phyloP scores from a whole-genome alignment of 2,888 invertebrate genomes.

The Orthosia cruda region DNA sequence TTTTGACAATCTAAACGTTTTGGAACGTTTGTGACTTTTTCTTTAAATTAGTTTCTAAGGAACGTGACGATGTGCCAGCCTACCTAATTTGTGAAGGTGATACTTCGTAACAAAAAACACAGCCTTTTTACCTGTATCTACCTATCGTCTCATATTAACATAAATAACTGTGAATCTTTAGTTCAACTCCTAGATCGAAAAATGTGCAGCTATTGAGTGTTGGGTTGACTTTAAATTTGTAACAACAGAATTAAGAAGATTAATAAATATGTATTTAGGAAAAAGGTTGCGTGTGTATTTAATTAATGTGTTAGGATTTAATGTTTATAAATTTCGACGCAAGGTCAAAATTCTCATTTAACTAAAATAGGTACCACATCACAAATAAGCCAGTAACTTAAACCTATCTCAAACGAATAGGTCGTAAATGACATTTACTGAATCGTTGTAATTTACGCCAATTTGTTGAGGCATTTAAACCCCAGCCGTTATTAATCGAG shows the following conservation, averaged over 20 bases:
- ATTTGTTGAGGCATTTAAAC: conserved; percentile 57
- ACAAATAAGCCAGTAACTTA: too few species aligned
- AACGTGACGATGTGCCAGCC: not conserved
- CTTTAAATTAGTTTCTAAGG: conserved; percentile 32
- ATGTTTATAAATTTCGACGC: not conserved
- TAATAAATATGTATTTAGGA: too few species aligned
- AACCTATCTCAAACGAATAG: conserved; percentile 14
- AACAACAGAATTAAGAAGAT: too few species aligned
- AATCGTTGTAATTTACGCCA: conserved; percentile 64
- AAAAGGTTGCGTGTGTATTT: too few species aligned
- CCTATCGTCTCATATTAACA: not conserved
- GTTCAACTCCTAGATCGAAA: not conserved
- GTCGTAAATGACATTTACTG: conserved; percentile 40
- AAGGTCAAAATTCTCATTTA: not conserved
- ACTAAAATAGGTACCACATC: too few species aligned
- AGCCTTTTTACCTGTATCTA: not conserved
- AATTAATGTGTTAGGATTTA: too few species aligned
- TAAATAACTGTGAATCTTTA: not conserved
- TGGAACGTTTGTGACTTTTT: conserved; percentile 37
- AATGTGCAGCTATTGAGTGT: not conserved
- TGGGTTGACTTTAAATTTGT: too few species aligned
- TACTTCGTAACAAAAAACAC: not conserved
- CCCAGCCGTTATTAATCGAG: conserved; percentile 57
- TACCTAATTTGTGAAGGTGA: not conserved
- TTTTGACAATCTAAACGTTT: conserved; percentile 59